A percentile compares a stretch with the other conserved stretches of the same genome.
phyloP scores from a whole-genome alignment of 2,888 invertebrate genomes.

The Xanthostigma xanthostigma region DNA sequence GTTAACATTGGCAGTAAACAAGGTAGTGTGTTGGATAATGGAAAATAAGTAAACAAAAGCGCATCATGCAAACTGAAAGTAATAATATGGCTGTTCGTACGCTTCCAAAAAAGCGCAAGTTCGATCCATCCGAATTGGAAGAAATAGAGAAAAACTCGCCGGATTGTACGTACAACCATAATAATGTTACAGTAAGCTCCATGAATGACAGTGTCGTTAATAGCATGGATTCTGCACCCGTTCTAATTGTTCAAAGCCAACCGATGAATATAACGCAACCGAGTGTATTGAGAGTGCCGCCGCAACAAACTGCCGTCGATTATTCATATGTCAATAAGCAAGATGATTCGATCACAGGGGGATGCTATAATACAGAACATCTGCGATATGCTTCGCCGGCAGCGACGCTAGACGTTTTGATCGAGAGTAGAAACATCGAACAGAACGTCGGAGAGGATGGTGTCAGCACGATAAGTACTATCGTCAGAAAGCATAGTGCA shows the following conservation, averaged over 20 bases:
- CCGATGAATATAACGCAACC: conserved; percentile 10
- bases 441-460: neutral
- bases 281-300: conserved; percentile 29
- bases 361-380: neutral
- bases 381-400: conserved; percentile 21
- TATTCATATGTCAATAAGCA: conserved; percentile 33
- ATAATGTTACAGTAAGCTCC: neutral
- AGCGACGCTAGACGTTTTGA: neutral
- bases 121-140: conserved; percentile 63
- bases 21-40: too few species aligned
- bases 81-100: conserved; percentile 45
- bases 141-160: conserved; percentile 37
- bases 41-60: too few species aligned
- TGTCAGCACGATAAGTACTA: neutral
- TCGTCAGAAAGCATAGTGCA: neutral
- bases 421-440: neutral
- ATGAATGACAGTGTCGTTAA: conserved; percentile 23
- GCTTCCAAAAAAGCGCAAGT: conserved; percentile 88
- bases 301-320: conserved; percentile 41
- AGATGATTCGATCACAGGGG: neutral
- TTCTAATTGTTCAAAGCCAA: conserved; percentile 25
- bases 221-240: conserved; percentile 21
- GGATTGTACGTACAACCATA: conserved; percentile 7
- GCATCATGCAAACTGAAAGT: neutral
- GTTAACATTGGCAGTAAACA: too few species aligned